Base-by-base conservation (phyloP, 2,888 invertebrate species). In the Trissoscelio sp. region DNA sequence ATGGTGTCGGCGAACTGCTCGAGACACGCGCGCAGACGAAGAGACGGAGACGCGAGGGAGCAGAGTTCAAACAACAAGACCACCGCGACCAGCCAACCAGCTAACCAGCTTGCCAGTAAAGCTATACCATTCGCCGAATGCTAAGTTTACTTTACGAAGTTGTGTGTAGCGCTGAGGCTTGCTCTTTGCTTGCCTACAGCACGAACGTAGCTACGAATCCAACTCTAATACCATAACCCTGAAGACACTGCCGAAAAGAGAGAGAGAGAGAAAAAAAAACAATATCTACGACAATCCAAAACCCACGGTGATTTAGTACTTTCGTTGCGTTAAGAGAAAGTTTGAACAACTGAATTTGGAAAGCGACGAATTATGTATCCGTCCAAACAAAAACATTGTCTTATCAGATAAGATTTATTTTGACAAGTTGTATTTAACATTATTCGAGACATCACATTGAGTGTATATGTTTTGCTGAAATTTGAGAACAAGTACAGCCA, bases 111-210 rank as follows among this genome's bases (percentile, higher is more conserved):
- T 82, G 82, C 81, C 70, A 77, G 55, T 85, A 79, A 83, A 86
- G 84, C 82, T 85, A 84, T 84, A 83, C 85, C 81, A 81, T 84
- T 84, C 81, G 77, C 82, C 83, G 83, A 80, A 86, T 85, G 86
- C 84, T 86, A 86, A 88, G 88, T 90, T 89, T 88, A 88, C 89
- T 89, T 89, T 87, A 79, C 85, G 79, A 85, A 88, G 86, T 89
- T 89, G 77, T 82, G 80, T 83, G 85, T 79, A 82, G 78, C 73
- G 42, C 64, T 48, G 58, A 60, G 39, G 60, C 57, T 74, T 55
- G 70, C 20, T 69, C 55, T 55, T 46, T 64, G 20, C 79, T 79
- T 53, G 62, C 72, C 51, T 62, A 44, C 72, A 46, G 51, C 73
- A 46, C 2, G 72, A 78, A 69, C 74, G 64, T 77, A 66, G 70